Base-by-base conservation (phyloP, 2,888 invertebrate species). In the Unio delphinus region DNA sequence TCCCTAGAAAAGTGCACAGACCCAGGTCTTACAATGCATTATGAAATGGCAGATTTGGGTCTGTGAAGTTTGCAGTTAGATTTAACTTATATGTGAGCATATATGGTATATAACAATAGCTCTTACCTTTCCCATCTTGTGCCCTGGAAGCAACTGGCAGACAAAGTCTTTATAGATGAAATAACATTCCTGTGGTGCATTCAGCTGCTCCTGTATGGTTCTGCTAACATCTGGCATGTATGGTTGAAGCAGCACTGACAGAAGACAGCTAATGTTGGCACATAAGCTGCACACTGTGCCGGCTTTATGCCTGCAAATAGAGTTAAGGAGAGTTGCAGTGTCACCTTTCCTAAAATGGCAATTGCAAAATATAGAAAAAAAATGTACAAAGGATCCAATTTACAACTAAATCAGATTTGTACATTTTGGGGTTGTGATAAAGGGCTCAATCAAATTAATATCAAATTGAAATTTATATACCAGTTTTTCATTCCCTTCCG, bases 151-250 rank as follows among this genome's bases (percentile, higher is more conserved):
- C 7, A 99, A 91, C 77, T 94, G 92, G 55, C 90, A 89, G 1
- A 87, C 79, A 88, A 91, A 88, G 45, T 83, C 75, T 4, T 85
- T 74, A 15, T 85, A 79, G 69, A 91, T 83, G 17, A 87, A 73
- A 66, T 89, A 86, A 62, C 92, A 89, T 0, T 89, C 79, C 0
- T 89, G 86, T 0, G 92, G 90, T 0, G 93, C 87, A 80, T 94
- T 94, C 57, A 98, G 91, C 88, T 98, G 97, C 18, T 91, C 89
- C 74, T 93, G 92, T 72, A 98, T 91, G 34, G 91, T 92, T 0
- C 93, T 90, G 56, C 94, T 92, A 0, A 95, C 94, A 64, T 93
- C 92, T 0, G 99, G 99, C 95, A 98, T 95, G 91, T 95, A 98
- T 0, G 99, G 99, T 70, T 94, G 93, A 55, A 99, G 89, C 23